A percentile compares a stretch with the other conserved stretches of the same genome.
phyloP scores from a whole-genome alignment of 64 coral and sea anemone species.

The Actinia tenebrosa region DNA sequence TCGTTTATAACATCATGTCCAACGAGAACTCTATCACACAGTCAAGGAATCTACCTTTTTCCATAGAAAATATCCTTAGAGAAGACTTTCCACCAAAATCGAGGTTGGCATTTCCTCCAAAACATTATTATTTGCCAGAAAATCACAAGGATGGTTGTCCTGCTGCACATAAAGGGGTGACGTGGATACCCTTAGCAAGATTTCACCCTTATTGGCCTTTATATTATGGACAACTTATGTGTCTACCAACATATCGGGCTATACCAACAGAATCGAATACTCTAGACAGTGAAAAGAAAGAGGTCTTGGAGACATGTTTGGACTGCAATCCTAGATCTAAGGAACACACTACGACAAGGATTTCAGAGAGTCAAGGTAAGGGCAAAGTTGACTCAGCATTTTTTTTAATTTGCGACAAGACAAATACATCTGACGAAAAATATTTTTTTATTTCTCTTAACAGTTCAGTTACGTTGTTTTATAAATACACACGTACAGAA shows the following conservation, averaged over 20 bases:
- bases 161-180: neutral
- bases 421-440: neutral
- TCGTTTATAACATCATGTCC: neutral
- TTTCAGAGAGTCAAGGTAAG: neutral
- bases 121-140: neutral
- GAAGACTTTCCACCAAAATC: conserved; percentile 19
- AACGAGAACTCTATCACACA: neutral
- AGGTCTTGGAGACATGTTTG: neutral
- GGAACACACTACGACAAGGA: neutral
- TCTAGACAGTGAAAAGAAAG: neutral
- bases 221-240: neutral
- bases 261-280: neutral
- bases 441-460: too few relatives aligned
- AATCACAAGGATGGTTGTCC: neutral
- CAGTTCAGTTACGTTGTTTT: too few relatives aligned
- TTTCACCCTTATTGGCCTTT: neutral
- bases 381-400: neutral
- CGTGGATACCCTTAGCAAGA: neutral
- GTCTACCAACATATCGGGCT: neutral
- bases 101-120: neutral
- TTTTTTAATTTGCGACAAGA: neutral
- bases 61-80: conserved; percentile 8
- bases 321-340: neutral
- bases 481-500: too few relatives aligned
- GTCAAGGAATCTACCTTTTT: neutral